Base-by-base conservation (phyloP, 1,140 invertebrate species). In the Oryzaephilus surinamensis region DNA sequence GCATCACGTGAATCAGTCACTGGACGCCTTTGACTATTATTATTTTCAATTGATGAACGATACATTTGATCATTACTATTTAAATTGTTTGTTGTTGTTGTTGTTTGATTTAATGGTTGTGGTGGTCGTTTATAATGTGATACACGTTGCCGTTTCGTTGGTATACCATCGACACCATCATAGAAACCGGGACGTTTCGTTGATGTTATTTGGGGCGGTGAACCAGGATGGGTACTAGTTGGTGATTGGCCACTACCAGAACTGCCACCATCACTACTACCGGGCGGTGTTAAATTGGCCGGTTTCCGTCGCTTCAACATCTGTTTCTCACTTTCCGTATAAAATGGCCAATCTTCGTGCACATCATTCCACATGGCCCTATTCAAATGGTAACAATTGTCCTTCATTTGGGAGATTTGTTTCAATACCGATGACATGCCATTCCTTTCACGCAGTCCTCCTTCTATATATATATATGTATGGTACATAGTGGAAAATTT, bases 281-380 rank as follows among this genome's bases (percentile, higher is more conserved):
- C 76, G 6, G 85, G 86, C 28, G 86, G 84, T 8, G 84, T 90
- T 53, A 90, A 67, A 63, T 88, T 89, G 65, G 87, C 82, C 47
- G 86, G 85, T 67, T 89, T 90, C 51, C 83, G 77, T 53, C 85
- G 80, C 72, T 89, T 92, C 45, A 94, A 66, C 55, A 84, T 76
- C 54, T 87, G 77, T 60, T 75, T 75, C 57, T 97, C 91, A 52
- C 88, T 79, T 43, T 92, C 87, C 18, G 80, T 78, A 56, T 92
- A 96, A 67, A 84, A 93, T 23, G 86, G 83, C 91, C 91, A 97
- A 58, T 95, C 88, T 54, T 89, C 83, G 51, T 85, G 79, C 30
- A 97, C 88, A 57, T 95, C 89, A 59, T 86, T 88, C 86, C 89
- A 95, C 43, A 87, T 69, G 53, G 83, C 75, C 34, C 83, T 79